phyloP scores from a whole-genome alignment of 2,888 invertebrate species.

The Patella depressa region DNA sequence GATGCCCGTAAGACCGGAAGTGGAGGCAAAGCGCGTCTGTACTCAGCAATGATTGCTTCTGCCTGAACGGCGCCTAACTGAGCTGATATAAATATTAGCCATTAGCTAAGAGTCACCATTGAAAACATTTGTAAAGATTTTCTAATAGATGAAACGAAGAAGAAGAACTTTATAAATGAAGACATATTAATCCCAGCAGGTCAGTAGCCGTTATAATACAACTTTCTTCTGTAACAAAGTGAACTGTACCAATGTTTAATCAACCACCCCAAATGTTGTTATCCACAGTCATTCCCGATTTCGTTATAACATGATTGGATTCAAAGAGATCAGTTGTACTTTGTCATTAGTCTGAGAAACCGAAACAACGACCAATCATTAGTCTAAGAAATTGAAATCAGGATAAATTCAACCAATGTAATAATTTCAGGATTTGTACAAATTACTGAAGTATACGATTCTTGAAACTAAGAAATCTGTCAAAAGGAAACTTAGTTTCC shows the following conservation, averaged over 20 bases:
- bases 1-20: slow-evolving; percentile 31
- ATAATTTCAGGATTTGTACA: no score
- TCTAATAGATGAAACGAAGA: slow-evolving; percentile 5
- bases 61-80: slow-evolving; percentile 15
- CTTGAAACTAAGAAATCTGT: no score
- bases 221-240: not conserved
- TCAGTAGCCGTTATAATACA: not conserved
- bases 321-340: no score
- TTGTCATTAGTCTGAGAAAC: no score
- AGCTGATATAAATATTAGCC: slow-evolving; percentile 21
- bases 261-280: not conserved
- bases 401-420: no score
- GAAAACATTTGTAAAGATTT: slow-evolving; percentile 10
- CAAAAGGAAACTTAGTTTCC: no score
- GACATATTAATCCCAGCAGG: slow-evolving; percentile 5
- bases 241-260: slow-evolving; percentile 2
- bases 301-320: no score
- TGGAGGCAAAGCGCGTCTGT: slow-evolving; percentile 19
- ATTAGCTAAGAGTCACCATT: slow-evolving; percentile 19
- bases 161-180: slow-evolving; percentile 3
- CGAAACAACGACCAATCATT: no score
- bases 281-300: not conserved
- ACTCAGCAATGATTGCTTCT: slow-evolving; percentile 23
- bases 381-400: no score
- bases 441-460: no score